Conservation (phyloP, 2,113 vertebrate genomes). For the Solenodon paradoxus region DNA sequence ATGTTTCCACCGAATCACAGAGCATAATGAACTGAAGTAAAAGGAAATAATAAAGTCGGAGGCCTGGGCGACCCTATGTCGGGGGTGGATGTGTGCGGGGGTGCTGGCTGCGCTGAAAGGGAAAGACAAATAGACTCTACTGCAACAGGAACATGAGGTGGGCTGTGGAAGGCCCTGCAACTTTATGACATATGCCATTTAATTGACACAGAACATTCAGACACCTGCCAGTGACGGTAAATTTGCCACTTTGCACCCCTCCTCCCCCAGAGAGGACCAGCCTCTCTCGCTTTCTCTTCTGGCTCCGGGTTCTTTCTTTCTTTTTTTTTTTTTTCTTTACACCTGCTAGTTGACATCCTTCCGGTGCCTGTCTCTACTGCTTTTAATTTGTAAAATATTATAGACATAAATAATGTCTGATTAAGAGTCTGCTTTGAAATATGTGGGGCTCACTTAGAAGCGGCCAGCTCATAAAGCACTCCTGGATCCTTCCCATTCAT, state of each 20-base stretch:
- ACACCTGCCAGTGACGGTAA: conserved; percentile 48
- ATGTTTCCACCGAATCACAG: conserved; percentile 34
- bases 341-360: conserved; percentile 29
- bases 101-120: neutral
- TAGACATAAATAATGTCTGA: conserved; percentile 62
- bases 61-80: neutral
- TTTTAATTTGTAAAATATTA: conserved; percentile 66
- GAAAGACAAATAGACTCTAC: conserved; percentile 35
- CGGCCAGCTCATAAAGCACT: conserved; percentile 56
- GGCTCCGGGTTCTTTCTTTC: neutral
- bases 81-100: too few relatives aligned
- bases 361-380: conserved; percentile 33
- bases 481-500: conserved; percentile 73
- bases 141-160: conserved; percentile 33
- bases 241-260: conserved; percentile 40
- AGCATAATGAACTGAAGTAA: conserved; percentile 65
- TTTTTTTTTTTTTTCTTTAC: neutral
- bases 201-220: conserved; percentile 65
- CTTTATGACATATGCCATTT: neutral
- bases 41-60: conserved; percentile 54
- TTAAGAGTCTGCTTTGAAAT: conserved; percentile 73
- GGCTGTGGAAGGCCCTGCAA: neutral
- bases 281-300: conserved; percentile 22
- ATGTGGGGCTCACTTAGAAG: neutral
- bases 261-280: neutral